Conservation (phyloP, 2,797 vertebrate species). For the Rhinella marina region DNA sequence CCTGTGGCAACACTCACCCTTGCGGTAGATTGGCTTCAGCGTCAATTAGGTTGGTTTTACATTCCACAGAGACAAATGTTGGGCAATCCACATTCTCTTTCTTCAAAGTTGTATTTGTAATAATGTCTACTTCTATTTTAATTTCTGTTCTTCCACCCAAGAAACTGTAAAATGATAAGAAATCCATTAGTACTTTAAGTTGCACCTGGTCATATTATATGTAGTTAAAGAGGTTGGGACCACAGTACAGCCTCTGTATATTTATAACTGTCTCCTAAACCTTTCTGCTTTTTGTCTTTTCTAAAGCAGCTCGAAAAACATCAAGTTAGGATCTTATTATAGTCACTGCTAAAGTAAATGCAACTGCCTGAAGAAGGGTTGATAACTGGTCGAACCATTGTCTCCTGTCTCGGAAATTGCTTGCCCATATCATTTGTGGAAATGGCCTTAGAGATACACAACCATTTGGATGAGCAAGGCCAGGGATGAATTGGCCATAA, state of each 20-base stretch:
- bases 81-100: not conserved
- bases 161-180: slow-evolving; percentile 63
- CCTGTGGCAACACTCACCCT: slow-evolving; percentile 63
- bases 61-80: slow-evolving; percentile 29
- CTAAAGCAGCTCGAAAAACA: too few relatives aligned
- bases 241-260: too few relatives aligned
- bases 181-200: not conserved
- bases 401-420: too few relatives aligned
- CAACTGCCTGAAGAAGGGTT: too few relatives aligned
- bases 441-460: not conserved
- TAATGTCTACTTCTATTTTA: slow-evolving; percentile 61
- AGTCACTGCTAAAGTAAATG: too few relatives aligned
- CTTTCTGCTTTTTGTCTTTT: too few relatives aligned
- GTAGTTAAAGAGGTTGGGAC: too few relatives aligned
- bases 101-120: slow-evolving; percentile 3
- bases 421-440: not conserved
- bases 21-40: slow-evolving; percentile 66
- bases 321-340: too few relatives aligned
- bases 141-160: slow-evolving; percentile 63
- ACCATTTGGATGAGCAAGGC: not conserved
- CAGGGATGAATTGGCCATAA: too few relatives aligned
- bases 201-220: too few relatives aligned
- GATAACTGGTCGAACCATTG: too few relatives aligned
- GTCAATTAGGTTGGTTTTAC: slow-evolving; percentile 25
- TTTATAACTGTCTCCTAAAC: too few relatives aligned